phyloP scores from a whole-genome alignment of 2,888 invertebrate species.

The Brachycybe producta region DNA sequence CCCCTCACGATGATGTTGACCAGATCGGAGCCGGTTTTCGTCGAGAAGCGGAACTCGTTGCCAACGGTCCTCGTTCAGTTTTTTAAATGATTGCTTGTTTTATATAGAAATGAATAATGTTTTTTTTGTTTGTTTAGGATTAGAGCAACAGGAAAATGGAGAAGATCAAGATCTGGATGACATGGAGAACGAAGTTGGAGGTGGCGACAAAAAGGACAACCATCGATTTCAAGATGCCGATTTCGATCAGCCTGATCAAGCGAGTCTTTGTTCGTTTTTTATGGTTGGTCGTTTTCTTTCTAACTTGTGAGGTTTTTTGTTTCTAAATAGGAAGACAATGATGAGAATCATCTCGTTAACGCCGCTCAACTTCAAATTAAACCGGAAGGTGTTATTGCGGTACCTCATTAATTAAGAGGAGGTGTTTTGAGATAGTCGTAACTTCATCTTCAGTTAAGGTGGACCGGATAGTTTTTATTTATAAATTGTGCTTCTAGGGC shows the following conservation, averaged over 20 bases:
- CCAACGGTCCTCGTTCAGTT: background rate
- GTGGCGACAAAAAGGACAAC: constrained; percentile 5
- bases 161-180: constrained; percentile 18
- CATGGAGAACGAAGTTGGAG: constrained; percentile 18
- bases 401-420: too few relatives aligned
- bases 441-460: too few relatives aligned
- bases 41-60: background rate
- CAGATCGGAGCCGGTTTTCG: background rate
- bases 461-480: too few relatives aligned
- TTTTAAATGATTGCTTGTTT: background rate
- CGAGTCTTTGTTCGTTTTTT: too few relatives aligned
- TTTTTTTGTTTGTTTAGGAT: constrained; percentile 2
- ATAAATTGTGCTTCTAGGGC: too few relatives aligned
- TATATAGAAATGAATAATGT: background rate
- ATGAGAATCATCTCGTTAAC: too few relatives aligned
- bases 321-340: too few relatives aligned
- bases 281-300: too few relatives aligned
- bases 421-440: too few relatives aligned
- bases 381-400: too few relatives aligned
- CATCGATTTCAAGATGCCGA: constrained; percentile 17
- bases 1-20: background rate
- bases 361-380: too few relatives aligned
- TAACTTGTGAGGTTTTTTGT: too few relatives aligned
- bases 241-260: constrained; percentile 14
- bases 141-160: constrained; percentile 18